Evolutionary conservation across 2,113 vertebrate species (phyloP).

Genomic region (Onychostoma macrolepis): DNA sequence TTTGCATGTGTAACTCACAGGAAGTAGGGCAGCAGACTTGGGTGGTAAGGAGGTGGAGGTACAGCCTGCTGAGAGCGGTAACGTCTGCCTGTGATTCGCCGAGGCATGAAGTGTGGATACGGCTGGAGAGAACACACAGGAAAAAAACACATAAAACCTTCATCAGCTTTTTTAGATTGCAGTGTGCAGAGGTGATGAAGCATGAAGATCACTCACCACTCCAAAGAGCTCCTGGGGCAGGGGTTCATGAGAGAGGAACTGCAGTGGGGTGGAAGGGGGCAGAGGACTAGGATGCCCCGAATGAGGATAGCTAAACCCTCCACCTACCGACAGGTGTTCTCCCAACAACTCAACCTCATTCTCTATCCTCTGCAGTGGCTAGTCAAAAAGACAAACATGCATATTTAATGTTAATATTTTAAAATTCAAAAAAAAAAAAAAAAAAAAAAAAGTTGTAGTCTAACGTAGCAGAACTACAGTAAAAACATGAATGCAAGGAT

Average conservation of each 20-base stretch:
- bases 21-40: constrained; percentile 95
- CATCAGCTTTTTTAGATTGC: not conserved
- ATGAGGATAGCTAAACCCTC: constrained; percentile 88
- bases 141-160: not conserved
- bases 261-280: constrained; percentile 90
- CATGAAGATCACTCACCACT: constrained; percentile 80
- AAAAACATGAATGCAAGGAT: not conserved
- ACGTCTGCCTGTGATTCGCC: constrained; percentile 89
- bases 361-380: constrained; percentile 97
- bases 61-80: constrained; percentile 91
- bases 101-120: constrained; percentile 94
- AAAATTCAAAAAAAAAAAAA: no score
- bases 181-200: not conserved
- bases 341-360: constrained; percentile 95
- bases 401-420: not conserved
- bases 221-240: constrained; percentile 95
- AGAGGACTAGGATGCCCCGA: constrained; percentile 87
- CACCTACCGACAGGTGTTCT: constrained; percentile 91
- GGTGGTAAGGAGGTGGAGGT: constrained; percentile 91
- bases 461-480: not conserved
- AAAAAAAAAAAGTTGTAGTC: not conserved
- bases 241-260: constrained; percentile 93
- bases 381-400: constrained; percentile 18
- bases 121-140: constrained; percentile 72
- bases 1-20: constrained; percentile 79